Evolutionary conservation across 2,113 vertebrate species (phyloP).

Genomic region (Menidia beryllina): DNA sequence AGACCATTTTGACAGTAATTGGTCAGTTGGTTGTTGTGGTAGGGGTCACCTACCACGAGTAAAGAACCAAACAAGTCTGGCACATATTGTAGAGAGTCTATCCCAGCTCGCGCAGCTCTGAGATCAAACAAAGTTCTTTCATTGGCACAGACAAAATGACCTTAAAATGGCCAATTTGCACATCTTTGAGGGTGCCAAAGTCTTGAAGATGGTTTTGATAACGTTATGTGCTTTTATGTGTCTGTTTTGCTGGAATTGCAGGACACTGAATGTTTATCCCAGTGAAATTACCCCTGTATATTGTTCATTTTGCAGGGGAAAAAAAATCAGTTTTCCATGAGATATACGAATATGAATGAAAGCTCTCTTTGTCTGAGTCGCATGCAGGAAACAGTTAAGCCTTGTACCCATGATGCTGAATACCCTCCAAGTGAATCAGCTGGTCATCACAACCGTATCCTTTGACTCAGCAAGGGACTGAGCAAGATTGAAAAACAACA

Average conservation of each 20-base stretch:
- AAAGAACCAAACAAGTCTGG: constrained; percentile 1
- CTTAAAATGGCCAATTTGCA: background rate
- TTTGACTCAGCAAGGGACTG: constrained; percentile 26
- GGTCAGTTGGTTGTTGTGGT: constrained; percentile 43
- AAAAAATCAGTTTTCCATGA: constrained; percentile 3
- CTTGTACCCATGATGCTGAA: constrained; percentile 41
- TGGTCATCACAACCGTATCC: constrained; percentile 56
- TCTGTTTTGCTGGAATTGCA: background rate
- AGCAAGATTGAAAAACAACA: background rate
- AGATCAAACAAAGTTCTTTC: background rate
- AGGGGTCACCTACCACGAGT: constrained; percentile 31
- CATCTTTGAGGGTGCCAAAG: background rate
- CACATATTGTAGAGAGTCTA: background rate
- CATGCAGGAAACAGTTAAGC: constrained; percentile 45
- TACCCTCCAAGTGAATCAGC: constrained; percentile 57
- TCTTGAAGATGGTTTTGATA: background rate
- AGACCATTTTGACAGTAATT: constrained; percentile 68
- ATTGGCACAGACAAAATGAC: background rate
- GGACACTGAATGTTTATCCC: background rate
- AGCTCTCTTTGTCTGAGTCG: constrained; percentile 55
- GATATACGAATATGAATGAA: constrained; percentile 21
- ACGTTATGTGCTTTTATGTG: background rate
- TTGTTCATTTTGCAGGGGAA: background rate
- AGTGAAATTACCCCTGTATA: background rate
- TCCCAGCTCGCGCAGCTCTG: background rate